Base-by-base conservation (phyloP, 1,140 invertebrate genomes). In the Drosophila parvula region DNA sequence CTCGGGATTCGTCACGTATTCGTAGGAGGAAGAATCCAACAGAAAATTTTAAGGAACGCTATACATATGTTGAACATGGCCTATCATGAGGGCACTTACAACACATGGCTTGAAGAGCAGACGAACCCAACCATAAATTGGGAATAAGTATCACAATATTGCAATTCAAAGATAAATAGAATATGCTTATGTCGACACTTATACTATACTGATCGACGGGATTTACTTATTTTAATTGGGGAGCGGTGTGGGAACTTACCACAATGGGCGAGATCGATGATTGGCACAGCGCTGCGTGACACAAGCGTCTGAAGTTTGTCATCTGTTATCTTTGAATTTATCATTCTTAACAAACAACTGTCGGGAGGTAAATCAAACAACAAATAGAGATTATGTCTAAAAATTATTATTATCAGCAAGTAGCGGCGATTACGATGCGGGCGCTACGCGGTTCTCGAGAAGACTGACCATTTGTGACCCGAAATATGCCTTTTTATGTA, bases 261-360 rank as follows among this genome's bases (percentile, higher is more conserved):
- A 92, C 95, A 94, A 90, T 95, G 94, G 51, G 94, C 94, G 73
- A 96, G 93, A 93, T 96, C 95, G 90, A 96, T 95, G 92, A 96
- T 95, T 80, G 95, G 95, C 67, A 96, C 94, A 83, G 95, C 94
- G 92, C 94, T 95, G 80, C 93, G 94, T 79, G 94, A 94, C 55
- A 96, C 93, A 79, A 96, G 92, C 38, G 95, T 95, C 81, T 95
- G 95, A 48, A 62, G 67, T 53, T 85, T 84, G 40, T 91, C 78
- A 3, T 75, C 78, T 27, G 28, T 68, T 53, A 65, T 41, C 55
- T 81, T 82, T 11, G 64, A 78, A 62, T 92, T 91, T 60, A 90
- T 77, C 91, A 92, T 77, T 56, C 83, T 92, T 70, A 59, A 41
- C 14, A 53, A 47, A 53, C 16, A 30, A 38, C 16, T 11, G 18